Evolutionary conservation across 2,888 invertebrate species (phyloP).

Genomic region (Drosophila ustulata): DNA sequence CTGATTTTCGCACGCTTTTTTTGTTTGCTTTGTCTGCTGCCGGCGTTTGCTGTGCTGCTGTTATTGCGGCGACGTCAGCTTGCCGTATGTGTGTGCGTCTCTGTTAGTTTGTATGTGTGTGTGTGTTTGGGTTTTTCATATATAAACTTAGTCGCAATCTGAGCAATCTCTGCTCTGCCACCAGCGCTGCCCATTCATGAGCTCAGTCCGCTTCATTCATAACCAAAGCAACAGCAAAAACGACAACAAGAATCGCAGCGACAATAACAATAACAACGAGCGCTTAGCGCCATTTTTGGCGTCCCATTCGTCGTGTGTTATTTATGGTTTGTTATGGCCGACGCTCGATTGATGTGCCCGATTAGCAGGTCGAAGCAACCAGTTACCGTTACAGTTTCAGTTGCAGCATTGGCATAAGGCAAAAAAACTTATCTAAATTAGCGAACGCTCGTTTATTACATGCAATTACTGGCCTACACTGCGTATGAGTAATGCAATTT

Average conservation of each 20-base stretch:
- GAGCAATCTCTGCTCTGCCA: constrained; percentile 43
- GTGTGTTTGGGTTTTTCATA: constrained; percentile 28
- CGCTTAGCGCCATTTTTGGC: constrained; percentile 59
- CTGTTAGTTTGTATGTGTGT: constrained; percentile 28
- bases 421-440: constrained; percentile 77
- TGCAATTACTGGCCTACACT: constrained; percentile 67
- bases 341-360: constrained; percentile 55
- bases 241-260: constrained; percentile 5
- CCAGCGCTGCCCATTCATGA: constrained; percentile 50
- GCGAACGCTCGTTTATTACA: constrained; percentile 64
- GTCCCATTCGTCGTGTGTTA: constrained; percentile 41
- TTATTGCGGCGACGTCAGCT: constrained; percentile 59
- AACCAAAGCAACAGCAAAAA: constrained; percentile 21
- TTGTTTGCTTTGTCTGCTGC: constrained; percentile 28
- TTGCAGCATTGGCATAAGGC: constrained; percentile 13
- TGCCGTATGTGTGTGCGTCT: constrained; percentile 43
- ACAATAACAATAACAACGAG: constrained; percentile 18
- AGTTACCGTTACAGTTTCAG: constrained; percentile 37
- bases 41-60: constrained; percentile 69
- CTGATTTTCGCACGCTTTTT: constrained; percentile 59
- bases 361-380: constrained; percentile 54
- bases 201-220: constrained; percentile 56
- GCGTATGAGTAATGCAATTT: constrained; percentile 70
- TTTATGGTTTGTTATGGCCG: constrained; percentile 62
- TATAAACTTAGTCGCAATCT: constrained; percentile 51